These are phyloP conservation scores for Lophochroa leadbeateri DNA, from an alignment of 2,113 vertebrate genomes.

Conservation along the genomic window DNA sequence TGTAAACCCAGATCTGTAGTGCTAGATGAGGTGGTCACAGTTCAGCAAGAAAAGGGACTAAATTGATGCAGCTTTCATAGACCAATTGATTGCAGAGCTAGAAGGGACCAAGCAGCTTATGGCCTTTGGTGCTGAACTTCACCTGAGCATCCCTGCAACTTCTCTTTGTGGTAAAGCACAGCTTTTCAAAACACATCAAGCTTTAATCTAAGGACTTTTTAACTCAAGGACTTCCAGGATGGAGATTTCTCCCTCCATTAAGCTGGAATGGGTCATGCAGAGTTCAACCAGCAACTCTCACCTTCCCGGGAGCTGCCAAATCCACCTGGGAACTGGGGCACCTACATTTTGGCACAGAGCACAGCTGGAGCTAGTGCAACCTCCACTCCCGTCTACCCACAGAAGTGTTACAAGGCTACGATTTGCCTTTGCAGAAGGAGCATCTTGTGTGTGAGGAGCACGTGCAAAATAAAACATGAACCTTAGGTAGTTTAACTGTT, in stretches of 20 bases:
- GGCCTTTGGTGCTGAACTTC: neutral
- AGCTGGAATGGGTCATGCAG: neutral
- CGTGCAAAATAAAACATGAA: neutral
- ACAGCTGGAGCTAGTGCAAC: neutral
- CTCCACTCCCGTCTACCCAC: neutral
- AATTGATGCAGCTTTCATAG: neutral
- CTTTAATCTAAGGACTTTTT: neutral
- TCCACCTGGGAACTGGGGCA: neutral
- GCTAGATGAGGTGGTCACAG: neutral
- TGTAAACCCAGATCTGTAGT: neutral
- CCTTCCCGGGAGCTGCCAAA: neutral
- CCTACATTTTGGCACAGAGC: neutral
- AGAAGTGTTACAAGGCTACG: neutral
- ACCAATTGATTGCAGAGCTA: neutral
- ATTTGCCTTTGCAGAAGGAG: neutral
- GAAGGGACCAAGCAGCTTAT: neutral
- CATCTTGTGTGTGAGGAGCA: neutral
- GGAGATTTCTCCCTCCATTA: neutral
- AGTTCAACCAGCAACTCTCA: neutral
- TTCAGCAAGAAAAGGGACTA: neutral
- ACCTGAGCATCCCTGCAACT: rapidly evolving
- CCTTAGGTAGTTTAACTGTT: neutral
- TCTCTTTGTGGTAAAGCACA: neutral
- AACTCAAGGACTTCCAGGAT: neutral
- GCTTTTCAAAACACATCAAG: neutral